phyloP scores from a whole-genome alignment of 1,140 invertebrate genomes.

The Dolichoris vasculosae region DNA sequence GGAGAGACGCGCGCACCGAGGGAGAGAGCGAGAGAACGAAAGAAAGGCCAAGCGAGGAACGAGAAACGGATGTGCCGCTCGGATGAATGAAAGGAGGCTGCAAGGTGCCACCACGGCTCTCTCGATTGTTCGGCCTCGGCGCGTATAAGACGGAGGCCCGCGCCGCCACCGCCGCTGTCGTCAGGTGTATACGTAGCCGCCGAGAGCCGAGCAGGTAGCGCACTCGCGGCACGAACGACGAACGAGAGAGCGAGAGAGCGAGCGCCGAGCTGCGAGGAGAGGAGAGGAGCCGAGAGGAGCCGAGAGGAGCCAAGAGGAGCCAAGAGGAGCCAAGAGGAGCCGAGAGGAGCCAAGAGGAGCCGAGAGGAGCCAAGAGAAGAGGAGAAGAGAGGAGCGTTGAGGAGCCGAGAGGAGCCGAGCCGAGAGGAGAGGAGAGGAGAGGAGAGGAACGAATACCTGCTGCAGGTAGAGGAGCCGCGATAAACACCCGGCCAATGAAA shows the following conservation, averaged over 20 bases:
- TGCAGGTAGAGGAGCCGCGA: slow-evolving; percentile 36
- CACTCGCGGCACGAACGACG: slow-evolving; percentile 49
- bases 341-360: too few species aligned
- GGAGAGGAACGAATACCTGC: slow-evolving; percentile 35
- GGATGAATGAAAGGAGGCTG: slow-evolving; percentile 50
- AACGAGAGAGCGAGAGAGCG: background rate
- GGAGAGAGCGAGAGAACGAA: background rate
- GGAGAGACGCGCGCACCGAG: slow-evolving; percentile 23
- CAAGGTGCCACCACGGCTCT: slow-evolving; percentile 45
- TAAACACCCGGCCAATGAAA: slow-evolving; percentile 48
- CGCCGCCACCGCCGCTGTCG: slow-evolving; percentile 38
- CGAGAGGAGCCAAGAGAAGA: too few species aligned
- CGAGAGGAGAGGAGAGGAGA: slow-evolving; percentile 34
- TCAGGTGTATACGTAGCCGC: slow-evolving; percentile 49
- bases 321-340: slow-evolving; percentile 34
- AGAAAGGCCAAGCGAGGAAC: slow-evolving; percentile 31
- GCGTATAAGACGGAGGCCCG: slow-evolving; percentile 33
- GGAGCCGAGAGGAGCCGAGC: slow-evolving; percentile 47
- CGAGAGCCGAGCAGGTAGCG: slow-evolving; percentile 44
- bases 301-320: slow-evolving; percentile 36
- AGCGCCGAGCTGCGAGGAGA: slow-evolving; percentile 3
- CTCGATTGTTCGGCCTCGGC: slow-evolving; percentile 47
- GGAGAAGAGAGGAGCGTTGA: slow-evolving; percentile 47
- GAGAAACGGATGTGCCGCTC: slow-evolving; percentile 51
- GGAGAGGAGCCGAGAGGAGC: slow-evolving; percentile 36